Evolutionary conservation across 2,797 vertebrate genomes (phyloP), one percentile per base, ranked within the genome.

Genomic region (Cyclopterus lumpus): DNA sequence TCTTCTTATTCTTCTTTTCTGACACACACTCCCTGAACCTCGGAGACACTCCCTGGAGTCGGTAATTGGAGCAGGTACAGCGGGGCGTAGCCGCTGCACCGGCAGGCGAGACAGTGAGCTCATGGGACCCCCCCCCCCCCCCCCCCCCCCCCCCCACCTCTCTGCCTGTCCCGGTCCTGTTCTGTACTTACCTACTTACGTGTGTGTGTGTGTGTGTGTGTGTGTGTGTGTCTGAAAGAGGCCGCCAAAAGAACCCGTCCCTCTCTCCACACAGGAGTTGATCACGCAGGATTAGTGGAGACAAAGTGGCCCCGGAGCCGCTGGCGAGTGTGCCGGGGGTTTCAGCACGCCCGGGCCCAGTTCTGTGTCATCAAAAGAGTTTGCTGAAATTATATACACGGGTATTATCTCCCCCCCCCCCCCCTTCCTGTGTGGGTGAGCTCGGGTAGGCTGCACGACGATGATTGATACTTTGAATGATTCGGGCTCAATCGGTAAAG

Each of bases 41-140:
- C 42, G 6, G 79, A 83, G 77, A 84, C 80, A 65, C 79, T 88
- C 81, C 85, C 80, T 72, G 11, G 61, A 64, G 67, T 75, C 38
- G 40, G 71, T 36, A 65, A 71, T 42, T 73, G 76, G 83, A 76
- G 76, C 81, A 87, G 86, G 85, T 70, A 61, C 22, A 42, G 60
- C 5, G 79, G 79, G 85, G 87, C 69, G 82, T 88, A 80, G 85
- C 83, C 77, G 75, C 84, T 22, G 71, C 72, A 3, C 62, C 57
- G 84, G 84, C 85, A 77, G 89, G 85, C 90, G 74, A 92, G 91
- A 94, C 92, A 38, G 73, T 93, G 91, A 93, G 86, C 90, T 93
- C 92, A 93, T 93, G 92, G 91, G 92, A 93, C 84, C 90, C 91
- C 88, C 93, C 91, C 89, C n/a, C n/a, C n/a, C n/a, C n/a, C n/a